Base-by-base conservation (phyloP, 2,888 invertebrate genomes). In the Chamaedrilus cognettii region DNA sequence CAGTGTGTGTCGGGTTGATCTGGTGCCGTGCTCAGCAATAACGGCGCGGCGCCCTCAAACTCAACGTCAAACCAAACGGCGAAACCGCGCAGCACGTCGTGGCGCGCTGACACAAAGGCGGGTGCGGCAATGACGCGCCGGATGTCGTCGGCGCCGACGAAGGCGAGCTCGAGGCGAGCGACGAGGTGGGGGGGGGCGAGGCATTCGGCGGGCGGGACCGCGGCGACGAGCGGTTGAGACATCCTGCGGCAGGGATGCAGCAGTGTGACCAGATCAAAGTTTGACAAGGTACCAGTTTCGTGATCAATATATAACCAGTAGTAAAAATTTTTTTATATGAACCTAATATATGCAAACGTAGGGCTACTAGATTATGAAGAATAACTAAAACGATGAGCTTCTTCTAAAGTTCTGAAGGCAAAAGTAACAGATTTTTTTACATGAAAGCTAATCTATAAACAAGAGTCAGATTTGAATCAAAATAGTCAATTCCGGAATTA, bases 1-100 rank as follows among this genome's bases (percentile, higher is more conserved):
- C 96, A 96, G 86, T 96, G 96, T 0, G 96, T 96, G 30, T 88
- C 86, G 0, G 88, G 86, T 0, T 86, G 85, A 50, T 87, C 85
- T 2, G 96, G 95, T 1, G 92, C 90, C 0, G 96, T 96, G 61
- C 91, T 90, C 77, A 96, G 89, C 2, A 86, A 84, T 4, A 92
- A 42, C 4, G 64, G 28, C 2, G 3, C 42, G 4, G 34, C 63
- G n/a, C 66, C 74, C 1, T 70, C 66, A 70, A 82, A 82, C 26
- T 74, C 72, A 1, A 79, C 79, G 74, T 80, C 79, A 72, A 83
- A 83, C 83, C 83, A 83, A 26, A 75, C 71, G 1, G 77, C 80
- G 75, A 82, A 81, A 0, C 81, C 83, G 71, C 81, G 82, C 2
- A 82, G 57, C n/a, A 75, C 68, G 33, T 75, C 72, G 15, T 75